Conservation (phyloP, 2,888 invertebrate species). For the Hymenopus coronatus region DNA sequence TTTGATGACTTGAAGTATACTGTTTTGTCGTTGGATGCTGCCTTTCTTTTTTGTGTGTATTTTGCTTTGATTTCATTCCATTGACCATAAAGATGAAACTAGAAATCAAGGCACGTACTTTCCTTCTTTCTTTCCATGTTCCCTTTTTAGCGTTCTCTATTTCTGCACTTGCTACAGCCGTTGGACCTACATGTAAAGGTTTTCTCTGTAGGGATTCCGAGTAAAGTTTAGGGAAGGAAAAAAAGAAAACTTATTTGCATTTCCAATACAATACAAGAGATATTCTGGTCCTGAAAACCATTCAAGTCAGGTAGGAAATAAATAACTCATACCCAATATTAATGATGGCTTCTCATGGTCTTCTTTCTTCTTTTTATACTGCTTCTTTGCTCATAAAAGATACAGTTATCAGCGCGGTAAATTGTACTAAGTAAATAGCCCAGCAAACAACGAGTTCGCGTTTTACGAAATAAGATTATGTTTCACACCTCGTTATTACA, state of each 20-base stretch:
- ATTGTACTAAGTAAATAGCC: neutral
- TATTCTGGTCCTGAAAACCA: neutral
- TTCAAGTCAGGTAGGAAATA: neutral
- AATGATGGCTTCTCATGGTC: neutral
- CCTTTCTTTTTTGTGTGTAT: neutral
- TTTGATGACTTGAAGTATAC: conserved; percentile 11
- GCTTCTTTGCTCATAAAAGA: neutral
- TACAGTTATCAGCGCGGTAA: neutral
- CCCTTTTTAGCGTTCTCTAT: neutral
- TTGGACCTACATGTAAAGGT: neutral
- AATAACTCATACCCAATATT: neutral
- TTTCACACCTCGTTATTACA: neutral
- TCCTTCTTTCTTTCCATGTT: neutral
- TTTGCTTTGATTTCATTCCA: conserved; percentile 2
- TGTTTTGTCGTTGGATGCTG: neutral
- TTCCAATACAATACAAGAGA: neutral
- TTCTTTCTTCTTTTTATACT: neutral
- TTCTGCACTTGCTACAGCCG: neutral
- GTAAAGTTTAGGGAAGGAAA: neutral
- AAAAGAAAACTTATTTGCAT: neutral
- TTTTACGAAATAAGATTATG: neutral
- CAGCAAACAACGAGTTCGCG: neutral
- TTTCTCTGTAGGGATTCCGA: neutral
- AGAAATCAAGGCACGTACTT: conserved; percentile 14
- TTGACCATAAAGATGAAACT: conserved; percentile 1